A percentile compares a stretch with the other conserved stretches of the same genome.
Conservation (phyloP, 1,140 invertebrate species). For the Microplitis demolitor region DNA sequence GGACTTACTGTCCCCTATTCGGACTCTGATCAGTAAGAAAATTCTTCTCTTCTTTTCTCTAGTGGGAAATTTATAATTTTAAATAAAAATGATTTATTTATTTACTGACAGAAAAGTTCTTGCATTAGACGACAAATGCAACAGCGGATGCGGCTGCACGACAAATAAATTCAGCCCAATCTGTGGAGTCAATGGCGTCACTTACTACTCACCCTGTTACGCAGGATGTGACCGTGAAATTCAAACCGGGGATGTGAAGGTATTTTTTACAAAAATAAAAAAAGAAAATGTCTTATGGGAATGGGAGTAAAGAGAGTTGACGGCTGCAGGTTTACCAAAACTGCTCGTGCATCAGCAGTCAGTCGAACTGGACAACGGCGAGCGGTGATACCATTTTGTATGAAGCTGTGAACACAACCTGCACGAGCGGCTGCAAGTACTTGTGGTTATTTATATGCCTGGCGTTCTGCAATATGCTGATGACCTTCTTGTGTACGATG, state of each 20-base stretch:
- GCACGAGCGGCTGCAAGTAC: constrained; percentile 67
- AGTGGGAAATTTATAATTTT: neutral
- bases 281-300: too few relatives aligned
- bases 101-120: constrained; percentile 39
- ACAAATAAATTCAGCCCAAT: constrained; percentile 67
- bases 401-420: constrained; percentile 69
- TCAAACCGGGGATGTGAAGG: constrained; percentile 46
- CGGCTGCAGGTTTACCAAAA: constrained; percentile 60
- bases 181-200: constrained; percentile 79
- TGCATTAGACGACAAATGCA: constrained; percentile 64
- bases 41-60: neutral
- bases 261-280: constrained; percentile 6
- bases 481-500: constrained; percentile 79
- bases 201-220: constrained; percentile 84
- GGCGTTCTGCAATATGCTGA: constrained; percentile 74
- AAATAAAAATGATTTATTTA: constrained; percentile 8
- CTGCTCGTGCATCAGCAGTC: constrained; percentile 62
- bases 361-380: constrained; percentile 30
- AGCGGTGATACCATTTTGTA: constrained; percentile 49
- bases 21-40: constrained; percentile 55
- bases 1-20: constrained; percentile 72
- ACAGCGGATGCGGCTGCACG: constrained; percentile 68
- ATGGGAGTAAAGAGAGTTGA: neutral
- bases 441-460: constrained; percentile 71
- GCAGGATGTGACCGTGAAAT: constrained; percentile 72